Evolutionary conservation across 2,113 vertebrate genomes (phyloP), one percentile per base, ranked within the genome.

Genomic region (Numida meleagris): DNA sequence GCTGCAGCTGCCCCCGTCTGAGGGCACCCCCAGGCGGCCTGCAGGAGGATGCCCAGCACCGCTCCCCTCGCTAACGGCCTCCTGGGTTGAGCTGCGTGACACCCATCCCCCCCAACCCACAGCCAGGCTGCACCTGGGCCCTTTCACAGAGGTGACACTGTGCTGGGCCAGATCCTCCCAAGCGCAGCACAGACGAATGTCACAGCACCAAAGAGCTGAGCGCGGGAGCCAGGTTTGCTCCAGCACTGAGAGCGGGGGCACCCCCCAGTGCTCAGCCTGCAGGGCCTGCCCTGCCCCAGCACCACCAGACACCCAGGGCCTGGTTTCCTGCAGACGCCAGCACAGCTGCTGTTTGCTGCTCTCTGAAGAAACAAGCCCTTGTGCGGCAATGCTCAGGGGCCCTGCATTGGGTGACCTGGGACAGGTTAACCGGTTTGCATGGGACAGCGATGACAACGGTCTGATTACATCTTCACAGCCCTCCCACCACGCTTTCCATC

Each of bases 391-490:
- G 42, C 51, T 72, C 38, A 31, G 73, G 34, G 65, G 91, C 77
- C 6, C 8, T 40, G 78, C 46, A 71, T 58, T 6, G 55, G 63
- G 85, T 40, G 87, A 81, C 79, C 89, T 18, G 76, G 74, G 91
- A 77, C 89, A 83, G 85, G 72, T 43, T 74, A 78, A n/a, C 29
- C 1, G 3, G 74, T 89, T 89, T 94, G 94, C 84, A 94, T 76
- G 86, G 80, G 55, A 83, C 73, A 48, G 59, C 40, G 78, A 65
- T 81, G 67, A 82, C 89, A 77, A 6, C 1, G 57, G 67, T 89
- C 62, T 63, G 91, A 92, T 91, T 91, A 95, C 86, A 96, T 90
- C 83, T 89, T 84, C 76, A 48, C 71, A 82, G 34, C 20, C 91
- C 62, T 96, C 91, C 88, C 82, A 89, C 91, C 71, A 58, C 3